phyloP scores from a whole-genome alignment of 2,888 invertebrate genomes.

The Subacronicta megacephala region DNA sequence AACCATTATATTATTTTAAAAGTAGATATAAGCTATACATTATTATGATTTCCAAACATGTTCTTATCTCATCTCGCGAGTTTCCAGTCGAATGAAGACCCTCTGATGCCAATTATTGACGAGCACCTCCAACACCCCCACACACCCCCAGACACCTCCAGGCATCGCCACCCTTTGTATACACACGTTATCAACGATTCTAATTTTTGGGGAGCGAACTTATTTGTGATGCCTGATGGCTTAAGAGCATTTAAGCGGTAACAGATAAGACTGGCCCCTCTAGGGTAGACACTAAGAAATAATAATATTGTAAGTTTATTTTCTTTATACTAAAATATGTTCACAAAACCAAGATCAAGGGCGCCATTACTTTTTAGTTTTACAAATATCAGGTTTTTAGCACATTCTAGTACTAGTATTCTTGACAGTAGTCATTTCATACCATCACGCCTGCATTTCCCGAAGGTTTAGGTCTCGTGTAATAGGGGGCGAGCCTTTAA shows the following conservation, averaged over 20 bases:
- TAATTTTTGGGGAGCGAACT: constrained; percentile 44
- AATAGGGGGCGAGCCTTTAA: too few relatives aligned
- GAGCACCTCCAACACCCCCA: constrained; percentile 6
- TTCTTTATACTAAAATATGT: too few relatives aligned
- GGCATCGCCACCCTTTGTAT: constrained; percentile 31
- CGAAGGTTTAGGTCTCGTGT: too few relatives aligned
- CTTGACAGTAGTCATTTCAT: too few relatives aligned
- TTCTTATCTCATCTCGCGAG: constrained; percentile 33
- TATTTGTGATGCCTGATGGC: constrained; percentile 32
- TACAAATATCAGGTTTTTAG: too few relatives aligned
- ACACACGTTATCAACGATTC: constrained; percentile 24
- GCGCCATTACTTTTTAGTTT: too few relatives aligned
- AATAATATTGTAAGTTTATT: too few relatives aligned
- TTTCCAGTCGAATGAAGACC: constrained; percentile 53
- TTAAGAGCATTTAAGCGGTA: constrained; percentile 33
- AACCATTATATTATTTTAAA: too few relatives aligned
- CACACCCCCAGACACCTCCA: constrained; percentile 19
- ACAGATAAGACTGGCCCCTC: constrained; percentile 32
- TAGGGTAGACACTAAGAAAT: neutral
- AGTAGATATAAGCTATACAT: too few relatives aligned
- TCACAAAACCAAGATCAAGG: too few relatives aligned
- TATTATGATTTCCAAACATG: constrained; percentile 24
- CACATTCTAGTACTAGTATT: too few relatives aligned
- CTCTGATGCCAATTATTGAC: constrained; percentile 41
- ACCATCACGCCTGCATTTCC: too few relatives aligned